These are phyloP conservation scores for Callorhinus ursinus DNA, from an alignment of 2,113 vertebrate species.

Conservation along the genomic window DNA sequence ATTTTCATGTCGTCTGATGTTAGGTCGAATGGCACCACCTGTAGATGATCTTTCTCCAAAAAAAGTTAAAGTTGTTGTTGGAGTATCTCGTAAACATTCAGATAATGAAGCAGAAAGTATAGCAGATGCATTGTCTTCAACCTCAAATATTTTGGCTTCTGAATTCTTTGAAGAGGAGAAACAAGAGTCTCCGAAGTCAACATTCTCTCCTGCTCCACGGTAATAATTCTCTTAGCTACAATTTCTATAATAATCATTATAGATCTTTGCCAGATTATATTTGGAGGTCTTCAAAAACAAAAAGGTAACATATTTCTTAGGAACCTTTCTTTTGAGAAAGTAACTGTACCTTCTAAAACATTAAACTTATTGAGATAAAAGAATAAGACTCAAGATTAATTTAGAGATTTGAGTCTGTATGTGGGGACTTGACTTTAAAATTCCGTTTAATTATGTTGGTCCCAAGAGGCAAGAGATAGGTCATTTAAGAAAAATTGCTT, in stretches of 20 bases:
- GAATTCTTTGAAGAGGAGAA: conserved; percentile 93
- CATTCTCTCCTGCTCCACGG: conserved; percentile 85
- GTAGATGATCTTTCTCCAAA: conserved; percentile 91
- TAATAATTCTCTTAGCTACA: conserved; percentile 76
- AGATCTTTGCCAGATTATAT: background rate
- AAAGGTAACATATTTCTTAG: background rate
- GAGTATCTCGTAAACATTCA: conserved; percentile 92
- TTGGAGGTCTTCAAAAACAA: conserved; percentile 14
- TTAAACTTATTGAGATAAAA: background rate
- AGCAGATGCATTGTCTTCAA: conserved; percentile 84
- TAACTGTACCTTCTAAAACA: background rate
- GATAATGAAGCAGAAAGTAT: conserved; percentile 91
- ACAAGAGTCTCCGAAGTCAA: conserved; percentile 87
- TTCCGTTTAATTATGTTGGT: background rate
- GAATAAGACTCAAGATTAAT: background rate
- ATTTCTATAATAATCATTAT: conserved; percentile 2
- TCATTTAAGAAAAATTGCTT: background rate
- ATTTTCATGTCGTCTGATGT: conserved; percentile 32
- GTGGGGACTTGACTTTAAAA: background rate
- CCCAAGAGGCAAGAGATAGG: background rate
- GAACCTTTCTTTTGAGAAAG: conserved; percentile 47
- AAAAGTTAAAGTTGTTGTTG: conserved; percentile 95
- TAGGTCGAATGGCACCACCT: conserved; percentile 96
- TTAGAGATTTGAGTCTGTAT: background rate
- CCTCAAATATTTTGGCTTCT: conserved; percentile 90